Evolutionary conservation across 2,888 invertebrate genomes (phyloP).

Genomic region (Xylota sylvarum): DNA sequence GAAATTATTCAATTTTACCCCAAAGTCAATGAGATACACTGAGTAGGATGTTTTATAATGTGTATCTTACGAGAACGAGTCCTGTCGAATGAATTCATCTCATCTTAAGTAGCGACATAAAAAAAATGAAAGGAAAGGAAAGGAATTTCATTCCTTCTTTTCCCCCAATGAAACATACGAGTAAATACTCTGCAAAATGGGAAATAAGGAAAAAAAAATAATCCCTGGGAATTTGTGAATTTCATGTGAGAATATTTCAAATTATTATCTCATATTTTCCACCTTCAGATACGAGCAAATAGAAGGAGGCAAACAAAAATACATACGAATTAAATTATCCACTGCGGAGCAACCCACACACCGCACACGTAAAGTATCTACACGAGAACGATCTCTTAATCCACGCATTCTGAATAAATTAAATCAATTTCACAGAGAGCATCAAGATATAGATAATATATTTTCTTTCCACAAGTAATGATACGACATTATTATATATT

Average conservation of each 20-base stretch:
- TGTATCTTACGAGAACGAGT: neutral
- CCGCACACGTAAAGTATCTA: slow-evolving; percentile 16
- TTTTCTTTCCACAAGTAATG: slow-evolving; percentile 27
- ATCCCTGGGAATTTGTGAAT: slow-evolving; percentile 12
- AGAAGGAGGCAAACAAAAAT: neutral
- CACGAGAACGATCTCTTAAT: slow-evolving; percentile 53
- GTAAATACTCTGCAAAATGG: neutral
- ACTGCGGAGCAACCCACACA: slow-evolving; percentile 40
- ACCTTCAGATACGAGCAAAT: slow-evolving; percentile 3
- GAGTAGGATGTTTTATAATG: slow-evolving; percentile 8
- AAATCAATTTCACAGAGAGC: slow-evolving; percentile 50
- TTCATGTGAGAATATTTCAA: slow-evolving; percentile 20
- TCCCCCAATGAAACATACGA: neutral
- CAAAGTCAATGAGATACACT: neutral
- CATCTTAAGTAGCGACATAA: slow-evolving; percentile 1
- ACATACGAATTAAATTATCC: slow-evolving; percentile 25
- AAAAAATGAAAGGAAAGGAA: neutral
- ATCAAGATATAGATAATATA: slow-evolving; percentile 13
- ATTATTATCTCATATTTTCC: slow-evolving; percentile 57
- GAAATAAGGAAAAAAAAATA: neutral
- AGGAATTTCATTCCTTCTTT: slow-evolving; percentile 8
- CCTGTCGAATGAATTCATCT: slow-evolving; percentile 7
- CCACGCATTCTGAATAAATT: slow-evolving; percentile 64
- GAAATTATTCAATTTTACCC: slow-evolving; percentile 2
- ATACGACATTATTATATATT: slow-evolving; percentile 16